phyloP scores from a whole-genome alignment of 1,140 invertebrate species.

The Berghia stephanieae region DNA sequence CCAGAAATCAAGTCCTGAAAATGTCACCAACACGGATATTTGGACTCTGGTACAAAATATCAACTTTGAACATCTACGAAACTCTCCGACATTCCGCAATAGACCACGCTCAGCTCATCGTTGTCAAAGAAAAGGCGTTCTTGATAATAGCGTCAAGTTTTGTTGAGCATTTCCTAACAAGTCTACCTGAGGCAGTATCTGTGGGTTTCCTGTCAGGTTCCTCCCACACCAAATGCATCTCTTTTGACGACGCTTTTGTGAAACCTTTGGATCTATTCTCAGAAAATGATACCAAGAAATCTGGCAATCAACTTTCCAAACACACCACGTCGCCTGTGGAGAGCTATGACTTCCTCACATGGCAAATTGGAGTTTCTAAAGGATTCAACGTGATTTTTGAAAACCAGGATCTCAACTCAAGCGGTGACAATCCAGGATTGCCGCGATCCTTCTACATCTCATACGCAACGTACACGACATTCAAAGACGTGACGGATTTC shows the following conservation, averaged over 20 bases:
- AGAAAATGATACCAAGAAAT: no score
- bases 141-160: neutral
- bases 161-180: neutral
- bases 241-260: constrained; percentile 3
- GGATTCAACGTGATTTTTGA: constrained; percentile 6
- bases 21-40: neutral
- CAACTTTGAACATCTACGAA: neutral
- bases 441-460: no score
- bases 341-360: neutral
- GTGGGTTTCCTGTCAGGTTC: neutral
- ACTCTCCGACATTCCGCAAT: neutral
- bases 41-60: constrained; percentile 20
- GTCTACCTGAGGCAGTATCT: neutral
- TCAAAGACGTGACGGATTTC: neutral
- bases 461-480: no score
- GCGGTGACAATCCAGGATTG: no score
- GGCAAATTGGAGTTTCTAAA: neutral
- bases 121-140: constrained; percentile 12
- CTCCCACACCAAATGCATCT: neutral
- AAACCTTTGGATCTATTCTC: neutral
- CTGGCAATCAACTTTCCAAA: no score
- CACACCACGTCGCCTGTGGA: neutral
- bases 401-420: no score
- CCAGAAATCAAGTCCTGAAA: neutral
- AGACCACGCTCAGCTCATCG: constrained; percentile 11